Conservation (phyloP, 2,888 invertebrate species). For the Resseliella maxima region DNA sequence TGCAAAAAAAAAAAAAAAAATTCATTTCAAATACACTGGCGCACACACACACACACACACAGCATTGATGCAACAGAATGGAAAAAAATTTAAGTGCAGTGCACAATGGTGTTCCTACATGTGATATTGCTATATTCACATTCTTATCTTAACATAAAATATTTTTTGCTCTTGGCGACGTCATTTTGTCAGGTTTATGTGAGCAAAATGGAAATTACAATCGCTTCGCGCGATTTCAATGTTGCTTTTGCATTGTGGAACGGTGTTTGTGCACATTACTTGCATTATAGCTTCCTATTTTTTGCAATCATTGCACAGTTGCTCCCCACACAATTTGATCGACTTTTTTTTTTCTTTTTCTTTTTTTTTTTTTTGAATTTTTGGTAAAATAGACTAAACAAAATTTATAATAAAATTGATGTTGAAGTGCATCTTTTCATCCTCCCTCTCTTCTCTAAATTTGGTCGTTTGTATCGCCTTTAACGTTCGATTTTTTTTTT, state of each 20-base stretch:
- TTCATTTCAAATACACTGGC: slow-evolving; percentile 4
- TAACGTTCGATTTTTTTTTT: background rate
- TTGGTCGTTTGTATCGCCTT: background rate
- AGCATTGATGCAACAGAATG: background rate
- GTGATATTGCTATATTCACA: slow-evolving; percentile 44
- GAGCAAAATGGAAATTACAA: slow-evolving; percentile 53
- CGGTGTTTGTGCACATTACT: slow-evolving; percentile 45
- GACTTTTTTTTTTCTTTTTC: no score
- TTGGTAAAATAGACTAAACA: background rate
- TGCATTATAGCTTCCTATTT: slow-evolving; percentile 15
- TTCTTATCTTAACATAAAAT: slow-evolving; percentile 48
- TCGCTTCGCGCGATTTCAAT: background rate
- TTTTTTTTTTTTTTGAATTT: background rate
- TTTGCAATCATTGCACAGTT: background rate
- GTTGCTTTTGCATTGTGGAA: background rate
- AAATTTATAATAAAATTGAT: slow-evolving; percentile 36
- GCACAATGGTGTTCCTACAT: slow-evolving; percentile 27
- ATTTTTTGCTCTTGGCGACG: slow-evolving; percentile 51
- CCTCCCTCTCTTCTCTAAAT: background rate
- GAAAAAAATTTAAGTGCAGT: slow-evolving; percentile 17
- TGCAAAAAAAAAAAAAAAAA: background rate
- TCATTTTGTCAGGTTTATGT: slow-evolving; percentile 53
- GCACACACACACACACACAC: background rate
- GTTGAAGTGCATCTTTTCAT: background rate
- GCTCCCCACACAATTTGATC: background rate